A percentile compares a stretch with the other conserved stretches of the same genome.
These are phyloP conservation scores for Gymnopithys bicolor DNA, from an alignment of 2,797 vertebrate genomes.

Conservation along the genomic window DNA sequence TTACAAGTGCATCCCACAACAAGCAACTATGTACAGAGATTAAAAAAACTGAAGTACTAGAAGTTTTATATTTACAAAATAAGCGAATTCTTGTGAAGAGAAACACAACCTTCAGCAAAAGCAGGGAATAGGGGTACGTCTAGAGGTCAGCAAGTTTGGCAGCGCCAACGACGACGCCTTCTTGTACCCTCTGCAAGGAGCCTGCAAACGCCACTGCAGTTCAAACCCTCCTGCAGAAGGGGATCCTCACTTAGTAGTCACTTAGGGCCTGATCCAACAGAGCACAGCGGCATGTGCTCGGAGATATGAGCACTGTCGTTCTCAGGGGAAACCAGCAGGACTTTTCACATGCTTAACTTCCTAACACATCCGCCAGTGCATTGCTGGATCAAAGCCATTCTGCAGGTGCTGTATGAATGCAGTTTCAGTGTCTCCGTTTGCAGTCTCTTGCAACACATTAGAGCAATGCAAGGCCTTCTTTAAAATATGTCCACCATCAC, in stretches of 20 bases:
- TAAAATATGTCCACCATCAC: neutral
- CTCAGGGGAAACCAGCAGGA: conserved; percentile 1
- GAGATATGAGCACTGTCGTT: neutral
- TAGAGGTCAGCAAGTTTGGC: conserved; percentile 71
- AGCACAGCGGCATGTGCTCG: neutral
- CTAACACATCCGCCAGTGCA: neutral
- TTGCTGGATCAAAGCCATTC: conserved; percentile 31
- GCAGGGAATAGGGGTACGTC: conserved; percentile 24
- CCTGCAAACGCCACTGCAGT: conserved; percentile 37
- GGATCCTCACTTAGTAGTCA: conserved; percentile 37
- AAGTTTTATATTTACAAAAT: conserved; percentile 72
- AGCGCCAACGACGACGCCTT: conserved; percentile 51
- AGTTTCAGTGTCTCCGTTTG: conserved; percentile 61
- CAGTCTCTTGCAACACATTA: conserved; percentile 1
- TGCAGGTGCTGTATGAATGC: conserved; percentile 33
- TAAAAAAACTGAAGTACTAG: conserved; percentile 68
- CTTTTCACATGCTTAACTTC: neutral
- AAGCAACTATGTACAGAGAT: conserved; percentile 80
- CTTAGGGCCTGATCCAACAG: conserved; percentile 53
- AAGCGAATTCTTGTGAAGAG: conserved; percentile 61
- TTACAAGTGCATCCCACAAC: conserved; percentile 80
- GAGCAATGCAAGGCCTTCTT: conserved; percentile 37
- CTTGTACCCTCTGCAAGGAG: conserved; percentile 33
- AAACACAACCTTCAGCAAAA: conserved; percentile 69
- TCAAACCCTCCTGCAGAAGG: conserved; percentile 53